Percentiles rank a stretch among this genome's conserved stretches.
Evolutionary conservation across 2,113 vertebrate genomes (phyloP).

Genomic region (Forbesichthys papilliferus): DNA sequence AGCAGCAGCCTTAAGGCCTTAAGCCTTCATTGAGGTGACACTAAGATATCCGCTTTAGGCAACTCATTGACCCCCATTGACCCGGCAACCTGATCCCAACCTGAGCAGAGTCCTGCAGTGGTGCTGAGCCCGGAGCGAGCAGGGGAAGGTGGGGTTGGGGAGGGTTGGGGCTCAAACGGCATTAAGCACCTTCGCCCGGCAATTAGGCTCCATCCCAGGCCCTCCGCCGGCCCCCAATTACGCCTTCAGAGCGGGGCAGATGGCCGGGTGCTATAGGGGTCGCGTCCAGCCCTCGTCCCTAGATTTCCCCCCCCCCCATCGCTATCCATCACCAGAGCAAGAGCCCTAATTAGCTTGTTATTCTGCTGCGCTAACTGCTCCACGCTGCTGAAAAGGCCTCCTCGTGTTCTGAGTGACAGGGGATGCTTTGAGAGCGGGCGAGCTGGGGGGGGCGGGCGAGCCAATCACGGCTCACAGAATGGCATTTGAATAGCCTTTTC

Average conservation of each 20-base stretch:
- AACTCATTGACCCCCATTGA: slow-evolving; percentile 54
- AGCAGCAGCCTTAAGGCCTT: neutral
- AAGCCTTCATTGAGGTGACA: slow-evolving; percentile 14
- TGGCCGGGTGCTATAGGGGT: slow-evolving; percentile 55
- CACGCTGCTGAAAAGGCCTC: slow-evolving; percentile 74
- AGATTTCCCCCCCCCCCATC: slow-evolving; percentile 41
- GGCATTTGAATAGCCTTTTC: slow-evolving; percentile 80
- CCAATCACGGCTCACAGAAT: slow-evolving; percentile 73
- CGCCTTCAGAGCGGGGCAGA: slow-evolving; percentile 66
- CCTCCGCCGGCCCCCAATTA: slow-evolving; percentile 64
- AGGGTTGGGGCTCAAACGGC: slow-evolving; percentile 40
- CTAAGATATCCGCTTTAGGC: slow-evolving; percentile 27
- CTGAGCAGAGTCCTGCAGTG: slow-evolving; percentile 31
- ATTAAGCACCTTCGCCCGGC: slow-evolving; percentile 30
- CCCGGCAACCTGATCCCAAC: slow-evolving; percentile 32
- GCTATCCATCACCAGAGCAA: slow-evolving; percentile 64
- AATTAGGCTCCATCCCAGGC: slow-evolving; percentile 60
- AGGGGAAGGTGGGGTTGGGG: slow-evolving; percentile 22
- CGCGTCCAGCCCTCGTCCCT: slow-evolving; percentile 58
- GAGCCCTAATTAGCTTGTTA: slow-evolving; percentile 80
- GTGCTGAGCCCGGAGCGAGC: neutral
- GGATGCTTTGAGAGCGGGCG: slow-evolving; percentile 64
- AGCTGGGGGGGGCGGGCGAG: slow-evolving; percentile 54
- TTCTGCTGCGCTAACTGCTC: slow-evolving; percentile 78
- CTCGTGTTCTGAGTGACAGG: slow-evolving; percentile 74